These are phyloP conservation scores for Sterna hirundo DNA, from an alignment of 2,113 vertebrate species.

Conservation along the genomic window DNA sequence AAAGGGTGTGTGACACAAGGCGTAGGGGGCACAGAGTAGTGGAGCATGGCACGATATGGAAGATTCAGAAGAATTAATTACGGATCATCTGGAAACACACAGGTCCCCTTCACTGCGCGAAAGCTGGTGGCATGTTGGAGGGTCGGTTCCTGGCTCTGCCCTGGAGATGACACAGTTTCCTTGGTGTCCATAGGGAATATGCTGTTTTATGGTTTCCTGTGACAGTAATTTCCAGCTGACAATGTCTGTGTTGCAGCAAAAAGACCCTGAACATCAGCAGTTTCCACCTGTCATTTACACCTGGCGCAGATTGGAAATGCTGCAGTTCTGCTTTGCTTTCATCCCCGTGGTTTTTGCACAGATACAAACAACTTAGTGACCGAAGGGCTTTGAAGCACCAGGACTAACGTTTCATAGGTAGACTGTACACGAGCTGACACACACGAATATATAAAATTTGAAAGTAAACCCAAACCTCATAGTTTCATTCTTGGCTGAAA, in stretches of 20 bases:
- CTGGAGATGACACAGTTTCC: neutral
- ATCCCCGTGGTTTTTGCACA: neutral
- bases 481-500: neutral
- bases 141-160: neutral
- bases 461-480: neutral
- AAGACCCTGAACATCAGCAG: rapidly evolving
- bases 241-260: neutral
- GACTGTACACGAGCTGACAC: neutral
- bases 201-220: neutral
- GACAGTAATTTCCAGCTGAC: neutral
- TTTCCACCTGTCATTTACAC: neutral
- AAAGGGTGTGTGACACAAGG: neutral
- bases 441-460: neutral
- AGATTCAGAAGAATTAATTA: neutral
- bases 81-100: neutral
- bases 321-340: neutral
- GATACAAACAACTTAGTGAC: rapidly evolving
- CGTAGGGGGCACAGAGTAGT: neutral
- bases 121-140: neutral
- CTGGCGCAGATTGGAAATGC: neutral
- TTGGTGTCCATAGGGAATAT: neutral
- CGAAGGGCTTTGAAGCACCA: neutral
- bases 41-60: too few relatives aligned
- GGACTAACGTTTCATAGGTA: neutral
- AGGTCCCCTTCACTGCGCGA: neutral